Conservation (phyloP, 2,888 invertebrate genomes). For the Sphaerophoria taeniata region DNA sequence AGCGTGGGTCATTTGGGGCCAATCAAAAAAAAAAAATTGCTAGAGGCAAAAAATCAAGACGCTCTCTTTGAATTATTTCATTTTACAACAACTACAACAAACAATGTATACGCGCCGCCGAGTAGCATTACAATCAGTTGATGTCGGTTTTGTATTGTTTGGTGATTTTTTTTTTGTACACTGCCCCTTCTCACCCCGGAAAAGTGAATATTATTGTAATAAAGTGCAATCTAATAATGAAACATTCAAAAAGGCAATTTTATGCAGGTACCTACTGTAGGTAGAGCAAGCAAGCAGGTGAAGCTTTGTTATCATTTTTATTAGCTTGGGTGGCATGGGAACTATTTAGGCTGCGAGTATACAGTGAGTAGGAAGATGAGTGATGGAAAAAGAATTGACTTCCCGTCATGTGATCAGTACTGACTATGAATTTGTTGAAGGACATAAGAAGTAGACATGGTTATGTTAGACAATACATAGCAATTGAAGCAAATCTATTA, state of each 20-base stretch:
- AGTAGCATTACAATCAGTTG: neutral
- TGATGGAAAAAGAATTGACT: slow-evolving; percentile 7
- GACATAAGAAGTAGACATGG: too few relatives aligned
- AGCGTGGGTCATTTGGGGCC: slow-evolving; percentile 30
- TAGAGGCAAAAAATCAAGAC: slow-evolving; percentile 22
- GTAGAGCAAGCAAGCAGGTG: neutral
- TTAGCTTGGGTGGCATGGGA: slow-evolving; percentile 3
- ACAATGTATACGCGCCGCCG: neutral
- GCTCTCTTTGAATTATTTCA: slow-evolving; percentile 29
- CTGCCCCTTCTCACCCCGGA: slow-evolving; percentile 38
- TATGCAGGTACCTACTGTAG: slow-evolving; percentile 7
- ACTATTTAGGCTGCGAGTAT: neutral
- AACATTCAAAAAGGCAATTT: slow-evolving; percentile 22
- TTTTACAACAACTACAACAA: slow-evolving; percentile 10
- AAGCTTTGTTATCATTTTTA: neutral
- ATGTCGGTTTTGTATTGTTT: slow-evolving; percentile 13
- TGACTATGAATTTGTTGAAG: too few relatives aligned
- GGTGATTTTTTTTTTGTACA: neutral
- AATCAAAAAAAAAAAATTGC: neutral
- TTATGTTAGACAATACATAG: too few relatives aligned
- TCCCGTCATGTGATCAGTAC: too few relatives aligned
- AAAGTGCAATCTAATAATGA: slow-evolving; percentile 32
- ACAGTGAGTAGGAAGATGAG: slow-evolving; percentile 7
- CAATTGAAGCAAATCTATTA: too few relatives aligned
- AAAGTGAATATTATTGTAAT: slow-evolving; percentile 31